Evolutionary conservation across 2,888 invertebrate genomes (phyloP).

Genomic region (Chelonus formosanus): DNA sequence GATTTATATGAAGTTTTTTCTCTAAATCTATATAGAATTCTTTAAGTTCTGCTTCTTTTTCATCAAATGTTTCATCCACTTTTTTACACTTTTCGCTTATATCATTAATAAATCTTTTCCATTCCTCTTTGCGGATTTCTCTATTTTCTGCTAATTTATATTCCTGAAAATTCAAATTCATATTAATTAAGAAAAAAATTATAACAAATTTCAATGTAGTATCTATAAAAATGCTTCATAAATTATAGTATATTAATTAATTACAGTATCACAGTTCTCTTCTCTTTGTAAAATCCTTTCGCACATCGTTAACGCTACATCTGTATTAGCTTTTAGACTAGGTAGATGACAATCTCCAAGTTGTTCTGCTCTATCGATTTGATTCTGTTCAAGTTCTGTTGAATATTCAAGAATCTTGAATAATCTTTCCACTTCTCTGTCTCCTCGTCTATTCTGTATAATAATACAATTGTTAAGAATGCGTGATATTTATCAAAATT

Average conservation of each 20-base stretch:
- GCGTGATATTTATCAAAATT: not conserved
- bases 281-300: constrained; percentile 72
- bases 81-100: constrained; percentile 79
- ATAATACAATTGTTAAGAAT: not conserved
- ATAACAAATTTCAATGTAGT: not conserved
- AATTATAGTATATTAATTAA: constrained; percentile 25
- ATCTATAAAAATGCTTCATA: too few relatives aligned
- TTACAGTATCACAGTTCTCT: constrained; percentile 69
- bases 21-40: constrained; percentile 80
- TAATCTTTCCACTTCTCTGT: constrained; percentile 81
- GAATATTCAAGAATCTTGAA: constrained; percentile 80
- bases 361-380: constrained; percentile 75
- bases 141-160: constrained; percentile 66
- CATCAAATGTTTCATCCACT: constrained; percentile 80
- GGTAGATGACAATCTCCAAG: constrained; percentile 72
- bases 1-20: constrained; percentile 73
- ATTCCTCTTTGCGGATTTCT: constrained; percentile 70
- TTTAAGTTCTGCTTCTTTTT: constrained; percentile 80
- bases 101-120: constrained; percentile 81
- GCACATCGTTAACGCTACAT: constrained; percentile 73
- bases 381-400: constrained; percentile 79
- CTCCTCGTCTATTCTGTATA: constrained; percentile 76
- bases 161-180: constrained; percentile 61
- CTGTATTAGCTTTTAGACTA: constrained; percentile 72
- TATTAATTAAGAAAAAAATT: not conserved